phyloP scores from a whole-genome alignment of 2,888 invertebrate genomes.

The Athetis lepigone region DNA sequence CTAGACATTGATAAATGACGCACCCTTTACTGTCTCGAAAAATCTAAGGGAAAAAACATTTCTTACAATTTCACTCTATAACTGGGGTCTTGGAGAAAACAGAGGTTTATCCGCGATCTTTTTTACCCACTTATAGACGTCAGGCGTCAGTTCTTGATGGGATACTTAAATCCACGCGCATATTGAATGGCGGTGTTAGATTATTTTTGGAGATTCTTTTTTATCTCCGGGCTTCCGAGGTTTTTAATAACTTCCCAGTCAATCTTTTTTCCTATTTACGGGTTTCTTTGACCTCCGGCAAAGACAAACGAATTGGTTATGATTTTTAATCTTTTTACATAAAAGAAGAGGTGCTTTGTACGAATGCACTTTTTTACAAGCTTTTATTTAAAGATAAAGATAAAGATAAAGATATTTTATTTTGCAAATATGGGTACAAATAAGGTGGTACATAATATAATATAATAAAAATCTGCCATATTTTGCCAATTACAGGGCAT shows the following conservation, averaged over 20 bases:
- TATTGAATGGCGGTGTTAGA: constrained; percentile 35
- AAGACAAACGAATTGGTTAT: too few species aligned
- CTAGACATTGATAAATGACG: constrained; percentile 56
- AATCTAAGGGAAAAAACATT: constrained; percentile 2
- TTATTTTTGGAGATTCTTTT: constrained; percentile 30
- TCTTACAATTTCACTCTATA: constrained; percentile 7
- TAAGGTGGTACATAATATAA: too few species aligned
- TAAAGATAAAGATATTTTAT: too few species aligned
- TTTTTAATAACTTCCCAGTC: constrained; percentile 17
- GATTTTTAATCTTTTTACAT: too few species aligned
- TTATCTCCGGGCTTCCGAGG: constrained; percentile 19
- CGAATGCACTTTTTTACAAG: too few species aligned
- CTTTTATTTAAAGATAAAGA: too few species aligned
- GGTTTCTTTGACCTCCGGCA: not conserved
- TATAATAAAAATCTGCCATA: too few species aligned
- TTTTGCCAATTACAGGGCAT: too few species aligned
- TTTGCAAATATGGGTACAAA: too few species aligned
- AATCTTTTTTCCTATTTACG: not conserved
- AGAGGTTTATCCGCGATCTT: constrained; percentile 20
- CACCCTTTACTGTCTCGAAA: constrained; percentile 4
- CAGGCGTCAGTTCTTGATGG: constrained; percentile 44
- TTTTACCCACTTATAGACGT: constrained; percentile 20
- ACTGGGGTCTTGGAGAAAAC: constrained; percentile 3
- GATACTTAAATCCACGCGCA: constrained; percentile 44
- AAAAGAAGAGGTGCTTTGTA: too few species aligned